Base-by-base conservation (phyloP, 2,888 invertebrate species). In the Dermolepida albohirtum region DNA sequence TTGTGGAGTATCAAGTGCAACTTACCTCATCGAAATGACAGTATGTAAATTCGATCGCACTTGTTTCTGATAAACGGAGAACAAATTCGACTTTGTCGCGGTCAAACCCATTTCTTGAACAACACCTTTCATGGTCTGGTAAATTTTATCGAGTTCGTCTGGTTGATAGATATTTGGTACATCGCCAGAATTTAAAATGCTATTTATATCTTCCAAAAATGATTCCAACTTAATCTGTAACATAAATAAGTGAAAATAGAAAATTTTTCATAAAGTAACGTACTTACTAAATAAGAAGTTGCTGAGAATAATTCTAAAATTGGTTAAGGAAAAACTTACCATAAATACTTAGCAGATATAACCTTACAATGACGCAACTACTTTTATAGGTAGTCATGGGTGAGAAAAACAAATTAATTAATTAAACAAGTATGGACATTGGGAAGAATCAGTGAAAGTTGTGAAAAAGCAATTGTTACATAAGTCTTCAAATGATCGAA, bases 131-230 rank as follows among this genome's bases (percentile, higher is more conserved):
- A 92, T 92, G 0, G 88, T 86, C 76, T 89, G 88, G 82, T 86
- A 92, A 71, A 93, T 92, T 76, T 85, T 87, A 73, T 94, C 94
- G 57, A 91, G 78, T 78, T 96, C 96, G 73, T 96, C 96, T 1
- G 90, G 87, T 64, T 92, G 90, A 81, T 92, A 96, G 16, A 96
- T 90, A 78, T 95, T 96, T 0, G 96, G 95, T 2, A 96, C 94
- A 80, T 96, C 95, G 0, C 96, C 96, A 8, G 93, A 92, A 79
- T 94, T 95, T 22, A 96, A 81, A 62, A 96, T 86, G 78, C 94
- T 95, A 83, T 95, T 96, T 51, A 96, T 85, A 76, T 96, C 96
- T 80, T 96, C 95, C 57, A 96, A 85, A 82, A 95, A 96, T 0
- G 91, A 88, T 77, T 95, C 95, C 83, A 90, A 89, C 87, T 94